phyloP scores from a whole-genome alignment of 2,888 invertebrate genomes.

The Azorinus chamasolen region DNA sequence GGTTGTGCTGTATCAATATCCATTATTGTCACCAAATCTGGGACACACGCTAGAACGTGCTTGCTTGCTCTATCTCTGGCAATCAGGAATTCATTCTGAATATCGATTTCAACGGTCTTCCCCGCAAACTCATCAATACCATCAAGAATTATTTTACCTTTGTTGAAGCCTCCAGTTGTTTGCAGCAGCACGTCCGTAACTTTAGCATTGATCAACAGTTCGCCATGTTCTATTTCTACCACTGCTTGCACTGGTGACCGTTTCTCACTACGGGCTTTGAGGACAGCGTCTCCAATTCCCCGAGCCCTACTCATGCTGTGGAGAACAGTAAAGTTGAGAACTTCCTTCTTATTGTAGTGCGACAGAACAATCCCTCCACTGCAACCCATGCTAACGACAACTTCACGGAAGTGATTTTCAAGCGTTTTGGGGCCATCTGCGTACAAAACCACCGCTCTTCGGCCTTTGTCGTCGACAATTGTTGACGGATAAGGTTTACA shows the following conservation, averaged over 20 bases:
- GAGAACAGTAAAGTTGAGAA: slow-evolving; percentile 65
- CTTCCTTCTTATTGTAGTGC: slow-evolving; percentile 60
- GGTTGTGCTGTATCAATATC: slow-evolving; percentile 82
- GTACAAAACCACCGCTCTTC: slow-evolving; percentile 73
- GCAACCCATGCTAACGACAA: slow-evolving; percentile 80
- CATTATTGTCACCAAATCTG: slow-evolving; percentile 81
- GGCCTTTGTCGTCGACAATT: slow-evolving; percentile 75
- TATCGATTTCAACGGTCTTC: slow-evolving; percentile 70
- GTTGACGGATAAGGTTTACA: slow-evolving; percentile 71
- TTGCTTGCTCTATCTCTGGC: slow-evolving; percentile 48
- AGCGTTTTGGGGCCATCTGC: slow-evolving; percentile 70
- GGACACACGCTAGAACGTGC: slow-evolving; percentile 73
- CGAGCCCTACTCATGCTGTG: slow-evolving; percentile 79
- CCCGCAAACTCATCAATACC: slow-evolving; percentile 63
- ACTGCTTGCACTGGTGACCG: slow-evolving; percentile 73
- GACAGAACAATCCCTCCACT: slow-evolving; percentile 70
- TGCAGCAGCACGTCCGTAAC: slow-evolving; percentile 75
- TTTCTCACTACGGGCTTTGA: slow-evolving; percentile 73
- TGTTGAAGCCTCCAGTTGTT: slow-evolving; percentile 79
- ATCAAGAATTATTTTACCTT: slow-evolving; percentile 71
- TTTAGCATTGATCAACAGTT: slow-evolving; percentile 77
- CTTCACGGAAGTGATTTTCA: slow-evolving; percentile 79
- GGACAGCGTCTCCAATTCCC: slow-evolving; percentile 79
- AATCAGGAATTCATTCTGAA: slow-evolving; percentile 84
- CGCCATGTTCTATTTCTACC: slow-evolving; percentile 65